A percentile compares a stretch with the other conserved stretches of the same genome.
Evolutionary conservation across 1,140 invertebrate genomes (phyloP).

Genomic region (Coboldia fuscipes): DNA sequence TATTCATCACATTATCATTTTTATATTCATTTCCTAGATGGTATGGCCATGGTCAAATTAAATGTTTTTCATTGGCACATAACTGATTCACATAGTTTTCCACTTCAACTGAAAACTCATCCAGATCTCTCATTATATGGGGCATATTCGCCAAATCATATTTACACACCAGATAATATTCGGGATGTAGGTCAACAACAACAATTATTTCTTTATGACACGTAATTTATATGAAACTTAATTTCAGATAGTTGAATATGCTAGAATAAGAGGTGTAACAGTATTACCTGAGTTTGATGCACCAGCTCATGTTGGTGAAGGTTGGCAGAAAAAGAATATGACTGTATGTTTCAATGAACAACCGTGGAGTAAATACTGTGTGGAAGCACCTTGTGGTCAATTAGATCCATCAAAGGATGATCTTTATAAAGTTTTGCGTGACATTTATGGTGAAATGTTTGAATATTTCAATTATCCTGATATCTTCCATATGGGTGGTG

Average conservation of each 20-base stretch:
- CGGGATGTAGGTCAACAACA: slow-evolving; percentile 17
- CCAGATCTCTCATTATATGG: slow-evolving; percentile 42
- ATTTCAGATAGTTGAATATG: slow-evolving; percentile 42
- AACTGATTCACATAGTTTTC: slow-evolving; percentile 64
- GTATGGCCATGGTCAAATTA: slow-evolving; percentile 49
- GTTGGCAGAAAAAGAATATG: slow-evolving; percentile 44
- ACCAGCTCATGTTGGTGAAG: slow-evolving; percentile 61
- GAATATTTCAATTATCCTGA: slow-evolving; percentile 37
- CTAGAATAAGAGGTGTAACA: slow-evolving; percentile 37
- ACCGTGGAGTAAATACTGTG: slow-evolving; percentile 47
- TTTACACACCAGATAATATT: slow-evolving; percentile 40
- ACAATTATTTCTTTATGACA: slow-evolving; percentile 1
- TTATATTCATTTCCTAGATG: slow-evolving; percentile 22
- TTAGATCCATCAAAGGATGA: slow-evolving; percentile 46
- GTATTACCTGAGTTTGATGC: slow-evolving; percentile 62
- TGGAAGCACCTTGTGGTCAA: slow-evolving; percentile 64
- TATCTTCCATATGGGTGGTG: slow-evolving; percentile 66
- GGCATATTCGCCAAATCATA: slow-evolving; percentile 36
- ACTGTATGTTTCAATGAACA: slow-evolving; percentile 36
- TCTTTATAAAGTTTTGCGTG: slow-evolving; percentile 43
- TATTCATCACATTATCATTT: too few species aligned
- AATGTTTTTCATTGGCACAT: slow-evolving; percentile 72
- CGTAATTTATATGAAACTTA: slow-evolving; percentile 28
- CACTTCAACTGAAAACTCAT: slow-evolving; percentile 37
- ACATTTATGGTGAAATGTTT: slow-evolving; percentile 38